Evolutionary conservation across 1,140 invertebrate genomes (phyloP).

Genomic region (Neomicropteryx cornuta): DNA sequence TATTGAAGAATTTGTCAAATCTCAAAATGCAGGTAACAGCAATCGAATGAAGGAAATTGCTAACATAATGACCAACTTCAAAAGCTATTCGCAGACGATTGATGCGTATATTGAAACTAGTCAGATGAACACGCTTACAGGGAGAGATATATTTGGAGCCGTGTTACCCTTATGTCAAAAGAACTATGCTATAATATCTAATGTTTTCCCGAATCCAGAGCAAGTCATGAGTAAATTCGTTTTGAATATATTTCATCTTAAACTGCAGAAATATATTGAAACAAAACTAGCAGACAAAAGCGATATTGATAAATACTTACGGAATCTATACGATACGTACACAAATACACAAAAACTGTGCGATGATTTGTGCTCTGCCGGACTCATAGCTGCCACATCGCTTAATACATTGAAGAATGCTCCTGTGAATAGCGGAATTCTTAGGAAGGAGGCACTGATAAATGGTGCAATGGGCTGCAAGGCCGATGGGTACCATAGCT

Average conservation of each 20-base stretch:
- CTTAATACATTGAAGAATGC: constrained; percentile 20
- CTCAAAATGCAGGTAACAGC: constrained; percentile 74
- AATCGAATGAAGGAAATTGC: constrained; percentile 90
- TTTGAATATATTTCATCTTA: constrained; percentile 89
- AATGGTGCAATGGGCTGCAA: constrained; percentile 32
- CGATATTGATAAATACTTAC: constrained; percentile 80
- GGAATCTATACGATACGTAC: constrained; percentile 81
- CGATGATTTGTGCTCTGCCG: constrained; percentile 28
- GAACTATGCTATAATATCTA: constrained; percentile 79
- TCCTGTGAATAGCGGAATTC: constrained; percentile 27
- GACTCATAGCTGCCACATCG: constrained; percentile 23
- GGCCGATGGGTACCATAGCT: constrained; percentile 26
- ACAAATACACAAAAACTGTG: constrained; percentile 37
- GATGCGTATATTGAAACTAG: constrained; percentile 96
- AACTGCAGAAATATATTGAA: constrained; percentile 78
- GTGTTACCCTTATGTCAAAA: constrained; percentile 83
- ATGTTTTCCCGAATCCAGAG: constrained; percentile 93
- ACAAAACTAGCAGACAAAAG: constrained; percentile 66
- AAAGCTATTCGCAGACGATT: constrained; percentile 91
- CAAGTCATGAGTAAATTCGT: constrained; percentile 98
- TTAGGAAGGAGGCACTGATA: constrained; percentile 29
- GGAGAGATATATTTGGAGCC: constrained; percentile 84
- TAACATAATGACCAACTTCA: constrained; percentile 86
- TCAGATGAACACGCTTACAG: constrained; percentile 61
- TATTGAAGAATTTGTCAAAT: constrained; percentile 90